Percentiles rank a stretch among this genome's conserved stretches.
These are phyloP conservation scores for Geophilus truncorum DNA, from an alignment of 2,888 invertebrate genomes.

Conservation along the genomic window DNA sequence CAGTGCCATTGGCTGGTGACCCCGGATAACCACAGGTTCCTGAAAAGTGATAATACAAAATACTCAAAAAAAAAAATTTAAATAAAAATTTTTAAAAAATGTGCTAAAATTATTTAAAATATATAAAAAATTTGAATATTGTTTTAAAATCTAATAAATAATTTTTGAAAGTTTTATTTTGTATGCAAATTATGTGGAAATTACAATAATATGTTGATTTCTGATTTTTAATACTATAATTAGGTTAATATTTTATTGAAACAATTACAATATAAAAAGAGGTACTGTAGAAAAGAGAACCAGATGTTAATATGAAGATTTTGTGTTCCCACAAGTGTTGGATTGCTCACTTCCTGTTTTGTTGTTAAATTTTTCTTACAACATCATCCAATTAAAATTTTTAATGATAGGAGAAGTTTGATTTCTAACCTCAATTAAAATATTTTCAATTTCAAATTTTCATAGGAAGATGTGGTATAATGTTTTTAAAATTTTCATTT, in stretches of 20 bases:
- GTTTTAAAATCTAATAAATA: no score
- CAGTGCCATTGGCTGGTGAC: constrained; percentile 43
- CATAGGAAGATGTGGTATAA: neutral
- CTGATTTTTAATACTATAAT: no score
- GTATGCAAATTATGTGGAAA: no score
- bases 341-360: constrained; percentile 5
- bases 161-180: no score
- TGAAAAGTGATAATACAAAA: constrained; percentile 9
- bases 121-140: no score
- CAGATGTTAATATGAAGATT: neutral
- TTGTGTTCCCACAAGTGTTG: neutral
- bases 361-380: neutral
- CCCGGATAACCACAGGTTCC: constrained; percentile 44
- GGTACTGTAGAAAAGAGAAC: neutral
- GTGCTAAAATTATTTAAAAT: no score
- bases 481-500: neutral
- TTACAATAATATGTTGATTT: no score
- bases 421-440: no score
- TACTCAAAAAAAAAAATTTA: no score
- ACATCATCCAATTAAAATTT: neutral
- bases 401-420: neutral
- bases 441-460: no score
- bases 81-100: no score
- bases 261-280: neutral
- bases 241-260: no score